These are phyloP conservation scores for Saxidomus purpurata DNA, from an alignment of 1,140 invertebrate genomes.

Conservation along the genomic window DNA sequence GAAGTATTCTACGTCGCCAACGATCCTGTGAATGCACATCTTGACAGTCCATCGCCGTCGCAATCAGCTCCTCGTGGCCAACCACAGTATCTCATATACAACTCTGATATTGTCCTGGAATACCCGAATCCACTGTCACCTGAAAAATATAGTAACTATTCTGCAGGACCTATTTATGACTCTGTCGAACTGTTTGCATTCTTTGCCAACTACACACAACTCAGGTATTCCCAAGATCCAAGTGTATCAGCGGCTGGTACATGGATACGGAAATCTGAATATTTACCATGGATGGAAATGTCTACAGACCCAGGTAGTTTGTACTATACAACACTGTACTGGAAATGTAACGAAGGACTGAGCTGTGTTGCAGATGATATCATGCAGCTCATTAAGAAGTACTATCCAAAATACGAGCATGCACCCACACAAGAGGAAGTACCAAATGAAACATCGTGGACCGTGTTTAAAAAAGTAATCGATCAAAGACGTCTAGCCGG, in stretches of 20 bases:
- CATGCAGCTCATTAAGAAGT: conserved; percentile 47
- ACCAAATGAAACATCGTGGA: conserved; percentile 74
- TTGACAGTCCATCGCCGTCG: not conserved
- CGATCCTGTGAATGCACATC: conserved; percentile 68
- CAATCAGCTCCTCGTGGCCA: not conserved
- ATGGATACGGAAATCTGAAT: conserved; percentile 67
- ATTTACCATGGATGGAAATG: conserved; percentile 74
- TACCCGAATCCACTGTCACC: conserved; percentile 70
- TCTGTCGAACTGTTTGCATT: conserved; percentile 67
- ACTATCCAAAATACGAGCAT: conserved; percentile 58
- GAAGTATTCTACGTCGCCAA: conserved; percentile 72
- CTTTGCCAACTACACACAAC: conserved; percentile 45
- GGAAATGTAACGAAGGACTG: conserved; percentile 69
- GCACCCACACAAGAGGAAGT: conserved; percentile 62
- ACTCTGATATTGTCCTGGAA: conserved; percentile 62
- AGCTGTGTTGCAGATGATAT: conserved; percentile 69
- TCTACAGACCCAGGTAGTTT: conserved; percentile 61
- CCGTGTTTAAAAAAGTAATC: conserved; percentile 66
- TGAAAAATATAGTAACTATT: conserved; percentile 59
- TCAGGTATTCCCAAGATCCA: not conserved
- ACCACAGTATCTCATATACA: conserved; percentile 49
- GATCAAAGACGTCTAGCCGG: conserved; percentile 63
- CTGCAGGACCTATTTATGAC: conserved; percentile 70
- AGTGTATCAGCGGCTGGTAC: conserved; percentile 55
- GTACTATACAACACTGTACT: conserved; percentile 65